These are phyloP conservation scores for Pharmacophagus antenor DNA, from an alignment of 2,888 invertebrate species.

Conservation along the genomic window DNA sequence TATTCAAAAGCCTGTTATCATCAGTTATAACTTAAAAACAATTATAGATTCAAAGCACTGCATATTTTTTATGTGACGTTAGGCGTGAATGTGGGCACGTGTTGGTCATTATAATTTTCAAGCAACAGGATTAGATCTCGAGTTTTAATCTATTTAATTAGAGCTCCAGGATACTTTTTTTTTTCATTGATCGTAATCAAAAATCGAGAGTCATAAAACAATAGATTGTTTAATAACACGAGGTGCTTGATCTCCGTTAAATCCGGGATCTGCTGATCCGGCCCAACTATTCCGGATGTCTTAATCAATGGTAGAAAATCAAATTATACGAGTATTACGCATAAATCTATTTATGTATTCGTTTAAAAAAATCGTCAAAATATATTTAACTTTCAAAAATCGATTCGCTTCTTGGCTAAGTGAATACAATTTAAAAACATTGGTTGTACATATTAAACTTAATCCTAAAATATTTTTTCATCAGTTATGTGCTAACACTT, in stretches of 20 bases:
- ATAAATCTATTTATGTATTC: too few species aligned
- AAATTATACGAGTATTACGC: too few species aligned
- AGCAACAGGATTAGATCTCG: neutral
- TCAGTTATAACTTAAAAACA: neutral
- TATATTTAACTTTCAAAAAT: too few species aligned
- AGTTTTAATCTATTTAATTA: constrained; percentile 18
- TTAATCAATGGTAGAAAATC: neutral
- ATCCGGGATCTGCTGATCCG: constrained; percentile 41
- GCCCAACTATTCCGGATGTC: constrained; percentile 37
- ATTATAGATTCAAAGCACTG: neutral
- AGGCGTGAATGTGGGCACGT: neutral
- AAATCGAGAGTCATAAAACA: constrained; percentile 19
- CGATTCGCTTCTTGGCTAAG: too few species aligned
- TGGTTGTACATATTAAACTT: too few species aligned
- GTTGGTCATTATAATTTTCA: neutral
- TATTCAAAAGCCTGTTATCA: neutral
- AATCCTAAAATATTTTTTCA: too few species aligned
- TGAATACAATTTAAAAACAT: too few species aligned
- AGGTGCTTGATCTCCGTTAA: constrained; percentile 27
- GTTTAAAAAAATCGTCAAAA: too few species aligned
- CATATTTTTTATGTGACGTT: neutral
- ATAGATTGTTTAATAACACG: constrained; percentile 22
- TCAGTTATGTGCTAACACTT: too few species aligned
- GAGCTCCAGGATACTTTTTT: neutral
- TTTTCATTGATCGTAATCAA: constrained; percentile 19